Evolutionary conservation across 1,140 invertebrate genomes (phyloP).

Genomic region (Heliconius eleuchia): DNA sequence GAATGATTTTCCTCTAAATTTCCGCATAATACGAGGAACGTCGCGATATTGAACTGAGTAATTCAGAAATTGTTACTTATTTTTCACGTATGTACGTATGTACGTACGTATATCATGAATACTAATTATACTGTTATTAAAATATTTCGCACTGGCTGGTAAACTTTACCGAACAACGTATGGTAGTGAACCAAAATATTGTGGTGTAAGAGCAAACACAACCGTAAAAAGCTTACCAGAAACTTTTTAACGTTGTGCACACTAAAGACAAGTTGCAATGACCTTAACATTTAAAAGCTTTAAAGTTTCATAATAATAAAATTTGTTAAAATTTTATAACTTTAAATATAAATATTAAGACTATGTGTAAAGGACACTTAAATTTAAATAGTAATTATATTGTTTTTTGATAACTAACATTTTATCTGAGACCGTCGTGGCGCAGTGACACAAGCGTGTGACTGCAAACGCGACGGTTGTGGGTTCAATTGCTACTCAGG

Average conservation of each 20-base stretch:
- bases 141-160: conserved; percentile 60
- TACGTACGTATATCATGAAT: background rate
- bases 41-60: background rate
- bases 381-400: no score
- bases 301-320: background rate
- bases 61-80: background rate
- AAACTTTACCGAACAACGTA: conserved; percentile 53
- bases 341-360: background rate
- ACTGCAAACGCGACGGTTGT: no score
- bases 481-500: no score
- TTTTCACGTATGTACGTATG: background rate
- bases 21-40: no score
- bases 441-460: no score
- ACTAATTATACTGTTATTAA: conserved; percentile 25
- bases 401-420: background rate
- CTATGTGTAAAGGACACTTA: background rate
- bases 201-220: conserved; percentile 56
- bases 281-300: background rate
- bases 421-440: background rate
- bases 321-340: background rate
- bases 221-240: conserved; percentile 56
- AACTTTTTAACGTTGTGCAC: conserved; percentile 43
- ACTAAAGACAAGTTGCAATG: conserved; percentile 25
- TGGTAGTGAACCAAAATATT: conserved; percentile 57
- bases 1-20: background rate